These are phyloP conservation scores for Nanger granti DNA, from an alignment of 2,113 vertebrate genomes.

Conservation along the genomic window DNA sequence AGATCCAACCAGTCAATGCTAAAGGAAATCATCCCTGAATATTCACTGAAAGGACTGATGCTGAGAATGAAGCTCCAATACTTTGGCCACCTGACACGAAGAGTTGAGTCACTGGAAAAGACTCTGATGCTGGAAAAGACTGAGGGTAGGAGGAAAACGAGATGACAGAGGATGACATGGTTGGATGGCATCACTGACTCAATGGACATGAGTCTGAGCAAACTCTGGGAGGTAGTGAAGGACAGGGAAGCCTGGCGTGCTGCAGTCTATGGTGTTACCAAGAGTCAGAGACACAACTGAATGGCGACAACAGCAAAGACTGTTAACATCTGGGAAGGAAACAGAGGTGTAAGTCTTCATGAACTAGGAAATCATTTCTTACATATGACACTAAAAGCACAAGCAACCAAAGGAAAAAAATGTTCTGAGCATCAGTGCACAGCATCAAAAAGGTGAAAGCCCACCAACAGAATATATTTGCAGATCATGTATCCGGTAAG, in stretches of 20 bases:
- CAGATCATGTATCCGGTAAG: background rate
- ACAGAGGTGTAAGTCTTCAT: background rate
- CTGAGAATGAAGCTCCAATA: background rate
- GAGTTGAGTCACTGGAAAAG: background rate
- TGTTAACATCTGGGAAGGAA: background rate
- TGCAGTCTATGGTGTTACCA: background rate
- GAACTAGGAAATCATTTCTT: background rate
- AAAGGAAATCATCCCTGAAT: background rate
- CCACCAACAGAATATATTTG: background rate
- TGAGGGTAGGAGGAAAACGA: background rate
- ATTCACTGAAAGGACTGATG: background rate
- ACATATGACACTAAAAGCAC: background rate
- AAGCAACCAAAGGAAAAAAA: background rate
- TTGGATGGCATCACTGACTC: background rate
- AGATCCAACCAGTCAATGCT: background rate
- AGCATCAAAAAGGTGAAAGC: background rate
- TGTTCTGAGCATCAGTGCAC: background rate
- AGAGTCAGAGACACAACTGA: background rate
- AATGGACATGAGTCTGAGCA: background rate
- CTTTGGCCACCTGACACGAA: background rate
- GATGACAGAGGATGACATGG: background rate
- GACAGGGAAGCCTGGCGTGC: background rate
- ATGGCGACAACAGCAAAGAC: background rate
- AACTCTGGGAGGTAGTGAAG: background rate
- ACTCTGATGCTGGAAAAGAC: background rate